These are phyloP conservation scores for Helicoverpa armigera DNA, from an alignment of 1,140 invertebrate genomes.

Conservation along the genomic window DNA sequence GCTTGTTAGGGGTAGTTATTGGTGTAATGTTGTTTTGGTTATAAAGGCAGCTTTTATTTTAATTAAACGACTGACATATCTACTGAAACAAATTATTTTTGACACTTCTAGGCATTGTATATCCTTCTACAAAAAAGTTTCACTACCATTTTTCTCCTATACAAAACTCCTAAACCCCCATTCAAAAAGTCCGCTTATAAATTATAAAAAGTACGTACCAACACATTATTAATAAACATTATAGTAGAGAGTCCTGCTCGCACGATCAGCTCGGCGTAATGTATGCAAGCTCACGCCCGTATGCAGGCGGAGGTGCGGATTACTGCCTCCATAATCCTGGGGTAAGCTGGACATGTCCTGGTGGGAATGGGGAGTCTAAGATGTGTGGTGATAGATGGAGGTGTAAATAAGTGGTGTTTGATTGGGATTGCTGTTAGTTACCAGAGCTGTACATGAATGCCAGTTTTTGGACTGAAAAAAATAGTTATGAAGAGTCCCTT, in stretches of 20 bases:
- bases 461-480: too few relatives aligned
- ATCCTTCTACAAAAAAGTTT: background rate
- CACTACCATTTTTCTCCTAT: background rate
- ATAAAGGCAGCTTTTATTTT: background rate
- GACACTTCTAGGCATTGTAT: too few relatives aligned
- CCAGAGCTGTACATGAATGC: too few relatives aligned
- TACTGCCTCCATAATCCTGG: constrained; percentile 7
- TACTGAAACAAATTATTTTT: background rate
- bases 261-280: constrained; percentile 27
- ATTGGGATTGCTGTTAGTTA: too few relatives aligned
- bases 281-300: constrained; percentile 31
- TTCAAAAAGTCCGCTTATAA: too few relatives aligned
- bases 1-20: background rate
- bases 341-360: constrained; percentile 27
- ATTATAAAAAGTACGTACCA: background rate
- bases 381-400: too few relatives aligned
- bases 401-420: too few relatives aligned
- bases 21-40: background rate
- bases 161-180: background rate
- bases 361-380: background rate
- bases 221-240: constrained; percentile 38
- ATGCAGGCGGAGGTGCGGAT: constrained; percentile 1
- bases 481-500: too few relatives aligned
- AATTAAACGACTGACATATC: background rate
- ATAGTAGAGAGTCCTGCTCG: background rate